Evolutionary conservation across 2,888 invertebrate genomes (phyloP).

Genomic region (Parelbella ahira): DNA sequence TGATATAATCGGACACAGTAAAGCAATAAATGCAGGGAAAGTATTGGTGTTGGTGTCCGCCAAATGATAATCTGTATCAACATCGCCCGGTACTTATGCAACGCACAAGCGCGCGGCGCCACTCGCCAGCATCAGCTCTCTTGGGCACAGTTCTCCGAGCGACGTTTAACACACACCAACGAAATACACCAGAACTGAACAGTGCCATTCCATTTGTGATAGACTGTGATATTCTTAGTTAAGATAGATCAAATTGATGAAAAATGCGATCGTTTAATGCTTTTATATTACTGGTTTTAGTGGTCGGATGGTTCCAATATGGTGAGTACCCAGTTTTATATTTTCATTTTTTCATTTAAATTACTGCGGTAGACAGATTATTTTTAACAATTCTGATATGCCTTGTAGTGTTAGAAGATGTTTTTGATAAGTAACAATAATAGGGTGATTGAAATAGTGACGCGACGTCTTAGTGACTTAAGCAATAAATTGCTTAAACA

Average conservation of each 20-base stretch:
- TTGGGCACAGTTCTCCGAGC: slow-evolving; percentile 37
- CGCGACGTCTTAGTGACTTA: too few relatives aligned
- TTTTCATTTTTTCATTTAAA: too few relatives aligned
- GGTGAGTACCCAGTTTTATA: too few relatives aligned
- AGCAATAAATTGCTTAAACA: too few relatives aligned
- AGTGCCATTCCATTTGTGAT: slow-evolving; percentile 28
- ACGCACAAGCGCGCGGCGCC: slow-evolving; percentile 45
- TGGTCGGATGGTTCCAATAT: slow-evolving; percentile 41
- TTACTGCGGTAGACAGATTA: too few relatives aligned
- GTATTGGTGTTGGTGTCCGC: slow-evolving; percentile 64
- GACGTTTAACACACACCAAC: slow-evolving; percentile 10
- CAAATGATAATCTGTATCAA: slow-evolving; percentile 79
- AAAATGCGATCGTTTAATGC: slow-evolving; percentile 38
- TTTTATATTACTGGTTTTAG: slow-evolving; percentile 35
- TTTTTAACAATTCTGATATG: too few relatives aligned
- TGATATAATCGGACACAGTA: slow-evolving; percentile 36
- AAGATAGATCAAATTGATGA: slow-evolving; percentile 7
- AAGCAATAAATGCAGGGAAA: slow-evolving; percentile 64
- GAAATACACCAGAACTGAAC: not conserved
- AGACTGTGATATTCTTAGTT: slow-evolving; percentile 27
- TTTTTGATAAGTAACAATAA: too few relatives aligned
- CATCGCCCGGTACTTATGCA: slow-evolving; percentile 65
- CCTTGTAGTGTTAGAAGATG: too few relatives aligned
- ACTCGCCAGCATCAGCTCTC: slow-evolving; percentile 41
- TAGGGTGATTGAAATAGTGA: too few relatives aligned